Conservation (phyloP, 2,797 vertebrate genomes). For the Alexandromys oeconomus region DNA sequence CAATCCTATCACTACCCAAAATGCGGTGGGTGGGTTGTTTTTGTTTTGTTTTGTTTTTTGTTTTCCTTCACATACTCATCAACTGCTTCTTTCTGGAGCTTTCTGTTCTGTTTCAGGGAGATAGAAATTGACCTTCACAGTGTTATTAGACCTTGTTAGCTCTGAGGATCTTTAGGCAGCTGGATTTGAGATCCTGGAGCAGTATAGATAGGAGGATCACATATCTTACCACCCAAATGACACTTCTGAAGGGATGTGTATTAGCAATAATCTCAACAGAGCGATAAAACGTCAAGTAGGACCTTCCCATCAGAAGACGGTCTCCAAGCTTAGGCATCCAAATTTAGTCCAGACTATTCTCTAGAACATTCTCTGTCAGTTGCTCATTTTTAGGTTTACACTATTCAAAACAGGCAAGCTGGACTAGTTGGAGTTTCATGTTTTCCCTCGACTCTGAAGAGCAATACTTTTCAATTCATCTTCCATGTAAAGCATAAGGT, state of each 20-base stretch:
- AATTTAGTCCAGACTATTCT: neutral
- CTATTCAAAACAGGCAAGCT: neutral
- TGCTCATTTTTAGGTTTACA: constrained; percentile 42
- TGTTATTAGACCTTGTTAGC: constrained; percentile 15
- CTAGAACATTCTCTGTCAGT: neutral
- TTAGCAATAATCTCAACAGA: constrained; percentile 1
- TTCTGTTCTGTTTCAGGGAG: constrained; percentile 37
- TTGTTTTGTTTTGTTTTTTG: neutral
- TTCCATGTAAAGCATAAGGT: constrained; percentile 58
- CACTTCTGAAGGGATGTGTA: neutral
- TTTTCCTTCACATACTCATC: neutral
- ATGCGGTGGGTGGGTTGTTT: neutral
- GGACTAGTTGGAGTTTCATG: constrained; percentile 51
- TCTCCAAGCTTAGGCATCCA: neutral
- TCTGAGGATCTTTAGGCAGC: neutral
- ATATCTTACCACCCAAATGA: neutral
- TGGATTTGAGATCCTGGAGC: constrained; percentile 24
- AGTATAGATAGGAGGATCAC: neutral
- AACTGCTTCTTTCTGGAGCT: neutral
- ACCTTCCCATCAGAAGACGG: neutral
- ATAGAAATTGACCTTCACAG: neutral
- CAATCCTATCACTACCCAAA: neutral
- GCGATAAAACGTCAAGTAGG: neutral
- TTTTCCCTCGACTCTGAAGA: constrained; percentile 53
- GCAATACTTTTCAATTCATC: constrained; percentile 73